Percentiles rank a stretch among this genome's conserved stretches.
These are phyloP conservation scores for Mesocentrotus franciscanus DNA, from an alignment of 53 echinoderm and acorn worm species.

Conservation along the genomic window DNA sequence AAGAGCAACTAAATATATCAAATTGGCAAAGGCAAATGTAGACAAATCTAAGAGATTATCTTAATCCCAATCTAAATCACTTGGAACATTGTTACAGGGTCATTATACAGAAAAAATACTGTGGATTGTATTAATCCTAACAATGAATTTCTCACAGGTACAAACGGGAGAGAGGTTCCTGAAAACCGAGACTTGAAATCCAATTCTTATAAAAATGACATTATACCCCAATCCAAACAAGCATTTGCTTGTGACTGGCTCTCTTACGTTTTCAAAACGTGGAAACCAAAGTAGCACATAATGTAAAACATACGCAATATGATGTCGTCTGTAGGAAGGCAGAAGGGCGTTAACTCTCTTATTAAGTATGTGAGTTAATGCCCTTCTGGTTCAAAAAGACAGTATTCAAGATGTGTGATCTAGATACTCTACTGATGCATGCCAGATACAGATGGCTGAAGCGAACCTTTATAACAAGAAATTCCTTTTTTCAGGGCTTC, in stretches of 20 bases:
- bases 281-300: neutral
- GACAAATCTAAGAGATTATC: neutral
- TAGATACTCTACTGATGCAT: neutral
- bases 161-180: neutral
- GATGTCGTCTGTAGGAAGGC: neutral
- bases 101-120: neutral
- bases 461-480: neutral
- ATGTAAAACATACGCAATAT: neutral
- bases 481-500: neutral
- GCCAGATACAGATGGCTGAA: neutral
- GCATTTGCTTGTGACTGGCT: neutral
- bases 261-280: neutral
- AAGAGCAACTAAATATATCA: too few relatives aligned
- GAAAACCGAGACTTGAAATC: constrained; percentile 39
- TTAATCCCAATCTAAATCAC: neutral
- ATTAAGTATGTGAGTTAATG: neutral
- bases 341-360: too few relatives aligned
- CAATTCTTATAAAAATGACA: constrained; percentile 41
- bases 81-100: neutral
- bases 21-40: neutral
- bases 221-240: neutral
- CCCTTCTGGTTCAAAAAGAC: neutral
- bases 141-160: neutral
- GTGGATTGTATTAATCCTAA: neutral
- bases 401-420: neutral